A percentile compares a stretch with the other conserved stretches of the same genome.
Conservation (phyloP, 2,797 vertebrate genomes). For the Chaenodraco wilsoni region DNA sequence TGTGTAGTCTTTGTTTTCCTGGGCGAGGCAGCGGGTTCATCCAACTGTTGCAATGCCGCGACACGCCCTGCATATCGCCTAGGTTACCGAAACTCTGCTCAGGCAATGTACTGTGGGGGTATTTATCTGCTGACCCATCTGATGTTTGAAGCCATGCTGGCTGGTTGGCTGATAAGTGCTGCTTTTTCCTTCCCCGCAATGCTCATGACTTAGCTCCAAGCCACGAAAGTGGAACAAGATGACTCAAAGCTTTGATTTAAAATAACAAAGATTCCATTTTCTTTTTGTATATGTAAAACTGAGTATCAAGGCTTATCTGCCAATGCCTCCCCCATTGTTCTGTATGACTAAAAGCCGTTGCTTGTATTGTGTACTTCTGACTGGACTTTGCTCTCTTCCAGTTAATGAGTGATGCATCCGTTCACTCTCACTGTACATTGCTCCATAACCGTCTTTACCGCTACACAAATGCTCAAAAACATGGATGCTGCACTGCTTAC, state of each 20-base stretch:
- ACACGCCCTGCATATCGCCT: slow-evolving; percentile 69
- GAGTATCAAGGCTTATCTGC: slow-evolving; percentile 4
- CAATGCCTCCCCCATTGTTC: slow-evolving; percentile 7
- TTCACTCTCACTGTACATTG: slow-evolving; percentile 50
- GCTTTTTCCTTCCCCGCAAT: background rate
- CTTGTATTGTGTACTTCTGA: slow-evolving; percentile 11
- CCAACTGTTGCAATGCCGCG: slow-evolving; percentile 68
- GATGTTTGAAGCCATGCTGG: slow-evolving; percentile 45
- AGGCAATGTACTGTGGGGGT: slow-evolving; percentile 29
- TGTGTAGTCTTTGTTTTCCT: slow-evolving; percentile 68
- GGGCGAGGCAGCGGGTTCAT: slow-evolving; percentile 68
- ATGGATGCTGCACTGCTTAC: slow-evolving; percentile 27
- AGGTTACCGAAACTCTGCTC: slow-evolving; percentile 64
- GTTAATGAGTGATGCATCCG: slow-evolving; percentile 74
- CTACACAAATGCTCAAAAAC: slow-evolving; percentile 7
- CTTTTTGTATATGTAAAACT: background rate
- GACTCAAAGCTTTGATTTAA: background rate
- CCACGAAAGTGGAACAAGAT: background rate
- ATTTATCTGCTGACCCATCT: slow-evolving; percentile 68
- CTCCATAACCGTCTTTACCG: background rate
- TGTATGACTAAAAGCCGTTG: slow-evolving; percentile 1
- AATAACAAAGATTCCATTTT: background rate
- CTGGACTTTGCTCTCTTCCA: slow-evolving; percentile 70
- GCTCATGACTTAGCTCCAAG: background rate
- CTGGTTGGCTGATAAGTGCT: slow-evolving; percentile 36